Evolutionary conservation across 2,113 vertebrate species (phyloP), one percentile per base, ranked within the genome.

Genomic region (Erpornis zantholeuca): DNA sequence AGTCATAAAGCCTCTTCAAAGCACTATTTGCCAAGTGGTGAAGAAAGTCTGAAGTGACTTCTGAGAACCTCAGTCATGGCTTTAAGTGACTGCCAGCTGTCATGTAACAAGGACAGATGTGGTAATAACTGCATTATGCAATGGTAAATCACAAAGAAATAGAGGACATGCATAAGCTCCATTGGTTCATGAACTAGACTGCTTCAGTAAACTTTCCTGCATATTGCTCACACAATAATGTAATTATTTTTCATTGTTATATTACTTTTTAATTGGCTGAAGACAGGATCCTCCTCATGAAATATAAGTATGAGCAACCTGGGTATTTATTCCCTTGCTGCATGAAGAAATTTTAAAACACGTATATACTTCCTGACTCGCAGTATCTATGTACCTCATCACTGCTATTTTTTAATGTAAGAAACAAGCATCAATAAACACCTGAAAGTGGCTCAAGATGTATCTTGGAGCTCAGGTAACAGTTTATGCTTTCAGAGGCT

Each of bases 231-330:
- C 31, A 70, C 6, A 42, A 64, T 25, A 64, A 42, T 13, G 9
- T 7, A 59, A 54, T 35, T 57, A 12, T 21, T 91, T 73, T 44
- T 75, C 0, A 0, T 19, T 68, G 11, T 24, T 89, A 12, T 11
- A 49, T n/a, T 66, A 60, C 4, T 56, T 79, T 66, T 71, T 42
- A 79, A 47, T 5, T 56, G 23, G 27, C 59, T 82, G 40, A 75
- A 79, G 27, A 31, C 8, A 59, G 7, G 7, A 11, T 82, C 14
- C 25, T 85, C 27, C 38, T 40, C 15, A 49, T 35, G 15, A 75
- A 95, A 91, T 8, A 2, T 1, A 63, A 4, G 10, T 47, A 65
- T 50, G 6, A 90, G 4, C 0, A 0, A 88, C 76, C 2, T 7
- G 6, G 6, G 1, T 63, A 66, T 71, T 91, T 81, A 63, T 35